These are phyloP conservation scores for Cephus pulcher DNA, from an alignment of 2,888 invertebrate species.

Conservation along the genomic window DNA sequence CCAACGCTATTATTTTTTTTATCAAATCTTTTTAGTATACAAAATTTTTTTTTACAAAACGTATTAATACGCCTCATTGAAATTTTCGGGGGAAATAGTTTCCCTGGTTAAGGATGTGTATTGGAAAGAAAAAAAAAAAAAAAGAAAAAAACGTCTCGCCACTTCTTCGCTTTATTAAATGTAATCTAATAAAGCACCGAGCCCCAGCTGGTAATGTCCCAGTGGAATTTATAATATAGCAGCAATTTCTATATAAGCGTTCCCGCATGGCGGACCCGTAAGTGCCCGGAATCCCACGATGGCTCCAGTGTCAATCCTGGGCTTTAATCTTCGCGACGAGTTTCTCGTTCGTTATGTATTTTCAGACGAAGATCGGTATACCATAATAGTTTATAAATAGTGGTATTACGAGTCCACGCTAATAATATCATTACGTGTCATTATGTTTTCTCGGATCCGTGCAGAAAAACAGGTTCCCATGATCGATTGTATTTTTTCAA, in stretches of 20 bases:
- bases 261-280: background rate
- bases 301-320: background rate
- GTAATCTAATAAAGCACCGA: constrained; percentile 39
- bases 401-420: background rate
- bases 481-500: background rate
- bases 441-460: background rate
- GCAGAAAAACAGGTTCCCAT: background rate
- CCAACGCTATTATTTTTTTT: background rate
- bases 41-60: background rate
- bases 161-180: constrained; percentile 40
- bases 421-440: background rate
- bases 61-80: constrained; percentile 7
- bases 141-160: constrained; percentile 30
- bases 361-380: background rate
- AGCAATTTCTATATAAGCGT: background rate
- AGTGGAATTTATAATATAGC: constrained; percentile 36
- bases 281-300: background rate
- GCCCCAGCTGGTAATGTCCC: constrained; percentile 11
- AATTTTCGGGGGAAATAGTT: no score
- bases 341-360: background rate
- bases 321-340: background rate
- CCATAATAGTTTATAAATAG: background rate
- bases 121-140: constrained; percentile 26
- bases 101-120: no score
- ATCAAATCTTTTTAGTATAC: no score